Conservation (phyloP, 2,888 invertebrate species). For the Cryptosula pallasiana region DNA sequence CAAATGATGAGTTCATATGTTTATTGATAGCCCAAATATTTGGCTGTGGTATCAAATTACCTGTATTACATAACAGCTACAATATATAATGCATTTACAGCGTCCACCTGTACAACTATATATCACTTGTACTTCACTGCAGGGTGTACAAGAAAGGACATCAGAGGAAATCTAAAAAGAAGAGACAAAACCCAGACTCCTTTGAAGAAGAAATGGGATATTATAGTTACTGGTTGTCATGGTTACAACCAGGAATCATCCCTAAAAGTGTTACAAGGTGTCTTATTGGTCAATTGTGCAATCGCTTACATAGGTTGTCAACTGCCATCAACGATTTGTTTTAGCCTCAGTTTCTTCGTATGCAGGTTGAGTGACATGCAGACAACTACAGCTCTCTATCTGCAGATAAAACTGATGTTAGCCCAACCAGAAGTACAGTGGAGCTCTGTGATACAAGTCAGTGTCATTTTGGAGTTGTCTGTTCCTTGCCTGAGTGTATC, state of each 20-base stretch:
- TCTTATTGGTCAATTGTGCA: too few species aligned
- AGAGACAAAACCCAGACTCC: conserved; percentile 27
- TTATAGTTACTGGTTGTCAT: conserved; percentile 45
- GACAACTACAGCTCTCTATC: conserved; percentile 45
- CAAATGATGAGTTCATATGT: too few species aligned
- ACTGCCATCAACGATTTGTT: too few species aligned
- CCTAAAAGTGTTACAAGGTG: conserved; percentile 33
- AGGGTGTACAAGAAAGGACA: conserved; percentile 42
- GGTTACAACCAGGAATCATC: conserved; percentile 41
- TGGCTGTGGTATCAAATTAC: too few species aligned
- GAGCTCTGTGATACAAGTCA: conserved; percentile 43
- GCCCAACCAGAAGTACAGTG: conserved; percentile 42
- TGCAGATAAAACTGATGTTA: conserved; percentile 40
- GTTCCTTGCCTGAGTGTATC: too few species aligned
- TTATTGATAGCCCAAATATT: too few species aligned
- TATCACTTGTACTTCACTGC: conserved; percentile 25
- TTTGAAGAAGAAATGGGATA: conserved; percentile 30
- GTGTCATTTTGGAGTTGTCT: too few species aligned
- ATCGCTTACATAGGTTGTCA: too few species aligned
- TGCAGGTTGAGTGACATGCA: conserved; percentile 38
- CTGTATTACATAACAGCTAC: too few species aligned
- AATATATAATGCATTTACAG: too few species aligned
- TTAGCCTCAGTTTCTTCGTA: conserved; percentile 21
- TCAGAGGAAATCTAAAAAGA: conserved; percentile 29
- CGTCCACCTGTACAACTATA: too few species aligned